These are phyloP conservation scores for Tipula lateralis DNA, from an alignment of 2,888 invertebrate genomes.

Conservation along the genomic window DNA sequence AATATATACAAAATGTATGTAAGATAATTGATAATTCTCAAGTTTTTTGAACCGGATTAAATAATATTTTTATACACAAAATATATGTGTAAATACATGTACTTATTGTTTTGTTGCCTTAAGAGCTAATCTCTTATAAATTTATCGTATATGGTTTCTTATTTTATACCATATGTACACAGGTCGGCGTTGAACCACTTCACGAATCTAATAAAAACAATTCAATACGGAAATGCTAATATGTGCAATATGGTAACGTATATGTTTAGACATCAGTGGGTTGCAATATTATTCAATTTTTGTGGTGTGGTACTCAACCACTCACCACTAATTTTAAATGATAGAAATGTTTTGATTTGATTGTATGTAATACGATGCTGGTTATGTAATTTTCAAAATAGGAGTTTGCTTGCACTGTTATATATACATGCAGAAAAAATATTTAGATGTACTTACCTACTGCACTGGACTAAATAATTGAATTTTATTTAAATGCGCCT, in stretches of 20 bases:
- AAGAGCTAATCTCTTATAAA: not conserved
- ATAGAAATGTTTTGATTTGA: not conserved
- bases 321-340: not conserved
- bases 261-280: not conserved
- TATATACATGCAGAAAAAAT: too few relatives aligned
- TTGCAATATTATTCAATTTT: not conserved
- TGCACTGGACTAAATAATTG: not conserved
- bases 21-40: not conserved
- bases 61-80: not conserved
- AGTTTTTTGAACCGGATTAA: conserved; percentile 19
- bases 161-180: too few relatives aligned
- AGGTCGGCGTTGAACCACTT: not conserved
- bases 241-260: not conserved
- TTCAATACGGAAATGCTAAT: not conserved
- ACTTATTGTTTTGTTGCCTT: not conserved
- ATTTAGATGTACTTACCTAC: too few relatives aligned
- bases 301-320: not conserved
- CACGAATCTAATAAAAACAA: not conserved
- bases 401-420: too few relatives aligned
- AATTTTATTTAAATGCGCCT: not conserved
- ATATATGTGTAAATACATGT: not conserved
- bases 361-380: too few relatives aligned
- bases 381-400: too few relatives aligned
- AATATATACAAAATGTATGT: not conserved
- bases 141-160: not conserved